Base-by-base conservation (phyloP, 92 coral and sea anemone genomes). In the Anthopleura xanthogrammica region DNA sequence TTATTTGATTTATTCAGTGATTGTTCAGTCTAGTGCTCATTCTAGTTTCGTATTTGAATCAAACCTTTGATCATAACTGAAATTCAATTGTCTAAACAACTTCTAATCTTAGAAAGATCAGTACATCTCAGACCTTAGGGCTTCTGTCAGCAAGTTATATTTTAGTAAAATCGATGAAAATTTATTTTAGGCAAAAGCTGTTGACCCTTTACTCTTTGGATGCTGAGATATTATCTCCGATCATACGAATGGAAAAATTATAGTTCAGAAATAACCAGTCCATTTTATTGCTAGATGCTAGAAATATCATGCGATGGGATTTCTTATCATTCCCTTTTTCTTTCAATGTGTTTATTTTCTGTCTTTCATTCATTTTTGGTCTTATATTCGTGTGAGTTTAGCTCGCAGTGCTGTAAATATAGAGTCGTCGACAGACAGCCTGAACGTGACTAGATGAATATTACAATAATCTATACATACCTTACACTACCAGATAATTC, bases 401-500 rank as follows among this genome's bases (percentile, higher is more conserved):
- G 50, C 5, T 46, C 50, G 50, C 5, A 9, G 50, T 3, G 9
- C 50, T 46, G 50, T 9, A 46, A 46, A 46, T 46, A 5, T 46
- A 46, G 7, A 46, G 36, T 29, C 36, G 36, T 29, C 36, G 6
- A 46, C 50, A 46, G 50, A 46, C 50, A 46, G 9, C 0, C 50
- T 3, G 9, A 6, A 46, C 50, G 9, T 46, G 50, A 46, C 50
- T 46, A 9, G 9, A 46, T 54, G 58, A 54, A 11, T 62, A 62
- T 62, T 62, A 5, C 12, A 20, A 48, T 52, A 48, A 17, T 77
- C 14, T 29, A 71, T 16, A 58, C 83, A 9, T 46, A 80, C 83
- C 83, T 80, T 22, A 80, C 83, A 46, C 76, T 64, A 2, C 83
- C 83, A 17, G 83, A 80, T 20, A 80, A 14, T 43, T 80, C 60